Evolutionary conservation across 2,797 vertebrate genomes (phyloP).

Genomic region (Chloroceryle inda): DNA sequence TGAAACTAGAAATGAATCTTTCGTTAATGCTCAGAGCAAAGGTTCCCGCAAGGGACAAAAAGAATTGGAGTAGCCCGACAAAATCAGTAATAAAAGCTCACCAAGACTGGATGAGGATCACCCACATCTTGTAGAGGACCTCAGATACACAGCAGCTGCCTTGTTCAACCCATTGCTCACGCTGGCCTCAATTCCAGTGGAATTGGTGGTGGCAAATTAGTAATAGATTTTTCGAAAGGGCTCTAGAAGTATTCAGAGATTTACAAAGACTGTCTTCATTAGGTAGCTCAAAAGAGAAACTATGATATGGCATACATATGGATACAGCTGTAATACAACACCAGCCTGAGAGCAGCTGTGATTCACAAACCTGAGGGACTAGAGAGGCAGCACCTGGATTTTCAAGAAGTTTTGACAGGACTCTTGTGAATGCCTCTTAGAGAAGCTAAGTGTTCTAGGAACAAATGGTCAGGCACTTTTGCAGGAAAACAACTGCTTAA

Average conservation of each 20-base stretch:
- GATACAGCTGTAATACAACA: fast-evolving
- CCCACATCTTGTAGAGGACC: not conserved
- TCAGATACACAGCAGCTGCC: not conserved
- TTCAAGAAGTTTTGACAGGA: not conserved
- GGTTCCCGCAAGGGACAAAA: not conserved
- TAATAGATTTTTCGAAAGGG: not conserved
- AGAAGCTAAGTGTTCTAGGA: not conserved
- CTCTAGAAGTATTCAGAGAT: not conserved
- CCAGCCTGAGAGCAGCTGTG: not conserved
- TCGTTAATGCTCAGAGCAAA: not conserved
- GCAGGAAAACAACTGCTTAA: not conserved
- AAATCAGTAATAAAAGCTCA: not conserved
- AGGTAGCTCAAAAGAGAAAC: not conserved
- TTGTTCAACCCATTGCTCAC: not conserved
- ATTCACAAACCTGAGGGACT: not conserved
- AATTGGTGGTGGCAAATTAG: not conserved
- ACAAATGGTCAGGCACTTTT: not conserved
- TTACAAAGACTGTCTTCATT: not conserved
- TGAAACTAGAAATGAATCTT: not conserved
- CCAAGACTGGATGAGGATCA: not conserved
- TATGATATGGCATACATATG: not conserved
- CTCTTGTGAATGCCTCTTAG: not conserved
- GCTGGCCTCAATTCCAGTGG: not conserved
- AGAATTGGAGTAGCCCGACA: not conserved
- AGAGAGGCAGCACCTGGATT: not conserved